These are phyloP conservation scores for Cosmorhoe ocellata DNA, from an alignment of 2,888 invertebrate species.

Conservation along the genomic window DNA sequence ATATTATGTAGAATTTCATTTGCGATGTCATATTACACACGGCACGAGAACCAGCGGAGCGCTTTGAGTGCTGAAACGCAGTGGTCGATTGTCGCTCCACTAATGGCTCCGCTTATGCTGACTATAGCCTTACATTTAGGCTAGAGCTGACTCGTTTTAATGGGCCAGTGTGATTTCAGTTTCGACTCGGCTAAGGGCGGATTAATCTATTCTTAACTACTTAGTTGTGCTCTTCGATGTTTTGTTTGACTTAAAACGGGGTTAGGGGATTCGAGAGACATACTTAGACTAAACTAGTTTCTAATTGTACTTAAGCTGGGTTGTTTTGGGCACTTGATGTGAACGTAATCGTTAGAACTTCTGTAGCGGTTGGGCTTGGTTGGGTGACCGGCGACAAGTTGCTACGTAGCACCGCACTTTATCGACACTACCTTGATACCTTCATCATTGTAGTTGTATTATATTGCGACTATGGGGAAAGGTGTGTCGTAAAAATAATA, in stretches of 20 bases:
- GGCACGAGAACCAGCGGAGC: too few relatives aligned
- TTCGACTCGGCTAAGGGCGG: conserved; percentile 15
- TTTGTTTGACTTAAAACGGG: conserved; percentile 29
- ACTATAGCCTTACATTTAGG: conserved; percentile 5
- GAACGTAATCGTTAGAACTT: conserved; percentile 9
- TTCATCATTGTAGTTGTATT: too few relatives aligned
- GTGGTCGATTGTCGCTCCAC: not conserved
- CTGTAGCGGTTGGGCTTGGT: conserved; percentile 1
- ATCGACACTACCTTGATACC: too few relatives aligned
- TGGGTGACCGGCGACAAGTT: too few relatives aligned
- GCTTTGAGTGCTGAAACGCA: too few relatives aligned
- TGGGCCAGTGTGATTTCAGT: conserved; percentile 26
- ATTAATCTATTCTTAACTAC: conserved; percentile 29
- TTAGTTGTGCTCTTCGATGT: conserved; percentile 26
- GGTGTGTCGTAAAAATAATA: too few relatives aligned
- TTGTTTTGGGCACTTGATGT: conserved; percentile 9
- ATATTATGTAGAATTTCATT: too few relatives aligned
- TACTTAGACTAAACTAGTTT: conserved; percentile 22
- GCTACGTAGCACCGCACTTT: too few relatives aligned
- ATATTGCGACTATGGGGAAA: too few relatives aligned
- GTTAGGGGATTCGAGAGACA: conserved; percentile 21
- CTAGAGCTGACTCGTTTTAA: conserved; percentile 20
- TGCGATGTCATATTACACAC: too few relatives aligned
- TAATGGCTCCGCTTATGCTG: conserved; percentile 3
- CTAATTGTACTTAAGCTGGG: conserved; percentile 16